Conservation (phyloP, 2,113 vertebrate genomes). For the Syngnathus floridae region DNA sequence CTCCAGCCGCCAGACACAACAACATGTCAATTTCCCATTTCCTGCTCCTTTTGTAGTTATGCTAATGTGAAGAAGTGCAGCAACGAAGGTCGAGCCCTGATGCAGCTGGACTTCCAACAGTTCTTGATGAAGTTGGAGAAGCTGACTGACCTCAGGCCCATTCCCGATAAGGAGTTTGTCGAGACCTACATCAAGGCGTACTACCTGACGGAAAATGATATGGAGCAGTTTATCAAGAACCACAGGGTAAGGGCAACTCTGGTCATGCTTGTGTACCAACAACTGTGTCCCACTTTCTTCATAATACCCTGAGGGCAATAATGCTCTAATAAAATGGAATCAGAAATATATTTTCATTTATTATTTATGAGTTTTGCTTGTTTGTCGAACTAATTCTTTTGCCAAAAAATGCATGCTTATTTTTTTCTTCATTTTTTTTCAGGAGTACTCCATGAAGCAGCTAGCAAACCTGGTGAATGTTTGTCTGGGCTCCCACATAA, state of each 20-base stretch:
- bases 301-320: too few relatives aligned
- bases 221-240: slow-evolving; percentile 97
- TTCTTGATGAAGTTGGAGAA: slow-evolving; percentile 98
- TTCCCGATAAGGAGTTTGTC: slow-evolving; percentile 98
- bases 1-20: not conserved
- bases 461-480: slow-evolving; percentile 94
- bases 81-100: slow-evolving; percentile 95
- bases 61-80: slow-evolving; percentile 98
- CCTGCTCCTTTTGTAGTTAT: slow-evolving; percentile 68
- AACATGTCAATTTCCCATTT: not conserved
- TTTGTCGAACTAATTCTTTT: not conserved
- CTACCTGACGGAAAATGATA: slow-evolving; percentile 96
- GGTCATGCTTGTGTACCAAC: not conserved
- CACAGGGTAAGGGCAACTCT: slow-evolving; percentile 77
- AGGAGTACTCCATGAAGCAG: slow-evolving; percentile 99
- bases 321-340: too few relatives aligned
- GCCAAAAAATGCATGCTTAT: too few relatives aligned
- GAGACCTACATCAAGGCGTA: slow-evolving; percentile 99
- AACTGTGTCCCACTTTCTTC: too few relatives aligned
- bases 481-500: slow-evolving; percentile 95
- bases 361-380: not conserved
- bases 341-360: too few relatives aligned
- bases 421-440: slow-evolving; percentile 10
- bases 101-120: slow-evolving; percentile 98
- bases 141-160: slow-evolving; percentile 92